Conservation (phyloP, 30 jellyfish, hydroid and myxozoan genomes). For the Hydractinia echinata region DNA sequence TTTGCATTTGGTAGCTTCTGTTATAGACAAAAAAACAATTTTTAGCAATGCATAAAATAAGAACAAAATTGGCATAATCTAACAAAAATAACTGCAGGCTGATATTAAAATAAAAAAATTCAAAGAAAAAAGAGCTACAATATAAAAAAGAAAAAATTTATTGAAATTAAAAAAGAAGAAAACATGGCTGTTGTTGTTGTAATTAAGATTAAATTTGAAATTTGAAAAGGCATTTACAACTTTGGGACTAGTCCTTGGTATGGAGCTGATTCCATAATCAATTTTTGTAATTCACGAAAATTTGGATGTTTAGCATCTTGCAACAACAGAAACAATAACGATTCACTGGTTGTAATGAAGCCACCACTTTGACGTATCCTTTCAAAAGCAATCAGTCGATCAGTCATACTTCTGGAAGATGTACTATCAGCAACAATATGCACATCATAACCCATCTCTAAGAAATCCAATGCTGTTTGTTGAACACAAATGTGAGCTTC, state of each 20-base stretch:
- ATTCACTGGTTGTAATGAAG: slow-evolving; percentile 94
- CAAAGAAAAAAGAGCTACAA: neutral
- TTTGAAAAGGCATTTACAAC: slow-evolving; percentile 23
- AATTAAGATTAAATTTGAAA: no score
- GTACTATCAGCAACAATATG: slow-evolving; percentile 93
- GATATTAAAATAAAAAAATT: no score
- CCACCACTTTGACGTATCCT: slow-evolving; percentile 97
- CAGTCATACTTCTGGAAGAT: slow-evolving; percentile 85
- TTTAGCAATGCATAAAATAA: no score
- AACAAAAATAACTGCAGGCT: no score
- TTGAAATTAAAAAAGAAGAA: neutral
- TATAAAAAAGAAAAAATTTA: neutral
- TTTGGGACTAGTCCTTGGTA: slow-evolving; percentile 73
- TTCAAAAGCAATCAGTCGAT: slow-evolving; percentile 88
- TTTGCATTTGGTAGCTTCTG: no score
- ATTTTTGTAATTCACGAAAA: slow-evolving; percentile 72
- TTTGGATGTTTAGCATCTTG: slow-evolving; percentile 97
- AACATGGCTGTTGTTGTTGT: no score
- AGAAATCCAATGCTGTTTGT: slow-evolving; percentile 90
- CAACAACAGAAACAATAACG: slow-evolving; percentile 79
- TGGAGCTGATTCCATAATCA: slow-evolving; percentile 80
- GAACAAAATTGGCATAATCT: no score
- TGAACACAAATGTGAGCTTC: slow-evolving; percentile 98
- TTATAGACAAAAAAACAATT: no score
- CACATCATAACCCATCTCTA: slow-evolving; percentile 76